Base-by-base conservation (phyloP, 2,888 invertebrate species). In the Apeira syringaria region DNA sequence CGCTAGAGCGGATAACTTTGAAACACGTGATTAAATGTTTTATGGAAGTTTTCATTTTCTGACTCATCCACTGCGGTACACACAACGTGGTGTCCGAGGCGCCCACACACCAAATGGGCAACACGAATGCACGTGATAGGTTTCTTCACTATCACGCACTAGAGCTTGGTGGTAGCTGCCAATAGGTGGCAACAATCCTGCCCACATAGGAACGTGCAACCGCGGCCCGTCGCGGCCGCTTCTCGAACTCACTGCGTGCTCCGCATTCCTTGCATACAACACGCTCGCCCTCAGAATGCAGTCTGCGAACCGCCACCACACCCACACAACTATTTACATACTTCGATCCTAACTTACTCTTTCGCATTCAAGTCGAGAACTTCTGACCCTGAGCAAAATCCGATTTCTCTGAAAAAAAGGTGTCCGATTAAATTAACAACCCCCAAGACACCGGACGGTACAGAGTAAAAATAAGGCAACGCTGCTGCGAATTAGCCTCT, bases 21-120 rank as follows among this genome's bases (percentile, higher is more conserved):
- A 42, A 41, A 53, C 49, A 56, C 56, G 64, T 56, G 53, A 57
- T 57, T 46, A 56, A 60, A 61, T 61, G 59, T 68, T 77, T 75
- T 80, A 80, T 68, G 59, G 59, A 68, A 59, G 51, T 50, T 71
- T 80, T 79, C 15, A 68, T 80, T 79, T 79, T 82, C 86, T 88
- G 87, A 88, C 88, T 86, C 86, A 86, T 87, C 84, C 85, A 84
- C 81, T 73, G 75, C 77, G 75, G 72, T 69, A 69, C 71, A 73
- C 59, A 74, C 80, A 80, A 82, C 77, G 68, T 81, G 80, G 84
- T 80, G 80, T 62, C 64, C 72, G 66, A 77, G 80, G 27, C 81
- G 78, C 59, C 74, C 50, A 56, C 70, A 45, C 80, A 77, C 49
- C 78, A 66, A 61, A 59, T 72, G 62, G 80, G 80, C 80, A 82